phyloP scores from a whole-genome alignment of 2,113 vertebrate genomes.

The Trogon melanurus region DNA sequence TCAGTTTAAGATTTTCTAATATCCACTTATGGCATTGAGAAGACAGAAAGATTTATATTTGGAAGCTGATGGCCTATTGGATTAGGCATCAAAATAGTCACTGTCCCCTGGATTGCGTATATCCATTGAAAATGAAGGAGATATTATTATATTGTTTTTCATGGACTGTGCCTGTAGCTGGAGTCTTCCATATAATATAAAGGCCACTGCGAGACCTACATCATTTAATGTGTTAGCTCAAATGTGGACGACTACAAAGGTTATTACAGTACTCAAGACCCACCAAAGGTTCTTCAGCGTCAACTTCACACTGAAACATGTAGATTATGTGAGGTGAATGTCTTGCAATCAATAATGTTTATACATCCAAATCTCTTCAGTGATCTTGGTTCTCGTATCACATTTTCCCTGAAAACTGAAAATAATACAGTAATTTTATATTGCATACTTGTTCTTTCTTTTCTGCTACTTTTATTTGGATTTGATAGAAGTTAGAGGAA shows the following conservation, averaged over 20 bases:
- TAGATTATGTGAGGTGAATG: neutral
- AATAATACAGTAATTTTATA: neutral
- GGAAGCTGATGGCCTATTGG: neutral
- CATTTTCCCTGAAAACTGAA: neutral
- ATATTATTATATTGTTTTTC: neutral
- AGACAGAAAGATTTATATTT: neutral
- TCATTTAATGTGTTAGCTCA: neutral
- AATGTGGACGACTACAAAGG: neutral
- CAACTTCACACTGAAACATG: neutral
- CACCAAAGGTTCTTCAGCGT: neutral
- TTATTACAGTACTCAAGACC: neutral
- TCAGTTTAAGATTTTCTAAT: neutral
- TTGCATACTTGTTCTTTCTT: neutral
- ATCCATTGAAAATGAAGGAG: neutral
- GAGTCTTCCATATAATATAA: neutral
- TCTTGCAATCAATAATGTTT: neutral
- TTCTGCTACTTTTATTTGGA: neutral
- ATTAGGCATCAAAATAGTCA: neutral
- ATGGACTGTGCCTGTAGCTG: neutral
- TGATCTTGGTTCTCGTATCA: neutral
- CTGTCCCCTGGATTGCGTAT: neutral
- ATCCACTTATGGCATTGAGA: neutral
- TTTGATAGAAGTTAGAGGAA: neutral
- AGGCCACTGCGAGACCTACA: neutral
- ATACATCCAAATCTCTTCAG: neutral